A percentile compares a stretch with the other conserved stretches of the same genome.
These are phyloP conservation scores for Calameuta pallipes DNA, from an alignment of 2,888 invertebrate species.

Conservation along the genomic window DNA sequence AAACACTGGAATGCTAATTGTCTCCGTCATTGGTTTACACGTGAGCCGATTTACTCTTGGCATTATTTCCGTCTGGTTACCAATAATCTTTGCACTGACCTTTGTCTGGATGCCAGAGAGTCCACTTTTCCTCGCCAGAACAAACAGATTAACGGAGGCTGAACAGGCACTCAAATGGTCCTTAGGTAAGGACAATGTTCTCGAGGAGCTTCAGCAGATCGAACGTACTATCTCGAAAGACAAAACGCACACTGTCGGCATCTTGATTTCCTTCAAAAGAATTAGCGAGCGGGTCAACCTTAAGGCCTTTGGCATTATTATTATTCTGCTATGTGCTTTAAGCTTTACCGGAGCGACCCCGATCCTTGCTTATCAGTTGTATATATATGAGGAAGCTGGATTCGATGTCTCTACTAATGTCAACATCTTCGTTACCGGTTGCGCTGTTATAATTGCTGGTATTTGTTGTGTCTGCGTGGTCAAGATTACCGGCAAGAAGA, in stretches of 20 bases:
- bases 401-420: conserved; percentile 52
- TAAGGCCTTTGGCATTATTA: conserved; percentile 49
- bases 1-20: conserved; percentile 55
- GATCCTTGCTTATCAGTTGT: conserved; percentile 58
- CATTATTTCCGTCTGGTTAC: conserved; percentile 49
- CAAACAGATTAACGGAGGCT: conserved; percentile 50
- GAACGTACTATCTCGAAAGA: conserved; percentile 47
- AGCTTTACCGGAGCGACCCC: conserved; percentile 58
- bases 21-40: conserved; percentile 52
- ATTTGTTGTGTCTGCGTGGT: conserved; percentile 53
- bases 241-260: conserved; percentile 15
- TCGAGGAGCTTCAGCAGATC: conserved; percentile 58
- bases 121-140: conserved; percentile 56
- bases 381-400: conserved; percentile 54
- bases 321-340: conserved; percentile 52
- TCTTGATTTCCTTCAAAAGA: conserved; percentile 22
- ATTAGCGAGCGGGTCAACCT: conserved; percentile 37
- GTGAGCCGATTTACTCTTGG: conserved; percentile 47
- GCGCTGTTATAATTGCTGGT: conserved; percentile 54
- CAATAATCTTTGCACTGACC: conserved; percentile 47
- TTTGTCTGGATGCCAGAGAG: conserved; percentile 62
- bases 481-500: conserved; percentile 53
- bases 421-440: conserved; percentile 53
- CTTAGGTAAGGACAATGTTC: conserved; percentile 54
- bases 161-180: conserved; percentile 57